Conservation (phyloP, 2,888 invertebrate species). For the Cephalotes varians region DNA sequence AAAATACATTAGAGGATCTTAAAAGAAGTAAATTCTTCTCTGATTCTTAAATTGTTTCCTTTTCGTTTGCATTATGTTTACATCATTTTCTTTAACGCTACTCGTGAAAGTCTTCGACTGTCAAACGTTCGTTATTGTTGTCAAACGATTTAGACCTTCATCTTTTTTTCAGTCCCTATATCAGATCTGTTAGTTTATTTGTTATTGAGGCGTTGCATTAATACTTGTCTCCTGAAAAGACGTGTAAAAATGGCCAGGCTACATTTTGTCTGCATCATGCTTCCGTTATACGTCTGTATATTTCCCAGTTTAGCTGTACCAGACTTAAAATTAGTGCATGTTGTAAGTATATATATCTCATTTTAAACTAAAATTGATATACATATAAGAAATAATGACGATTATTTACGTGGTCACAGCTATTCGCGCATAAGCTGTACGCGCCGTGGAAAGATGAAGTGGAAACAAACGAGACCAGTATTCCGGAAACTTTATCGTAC, state of each 20-base stretch:
- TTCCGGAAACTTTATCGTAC: slow-evolving; percentile 70
- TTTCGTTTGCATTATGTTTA: not conserved
- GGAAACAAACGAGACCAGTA: slow-evolving; percentile 35
- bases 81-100: not conserved
- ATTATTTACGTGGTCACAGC: slow-evolving; percentile 59
- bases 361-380: not conserved
- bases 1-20: not conserved
- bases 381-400: not conserved
- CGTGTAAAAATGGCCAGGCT: not conserved
- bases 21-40: not conserved
- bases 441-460: slow-evolving; percentile 66
- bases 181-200: not conserved
- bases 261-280: not conserved
- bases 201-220: not conserved
- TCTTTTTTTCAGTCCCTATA: not conserved
- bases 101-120: not conserved
- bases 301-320: slow-evolving; percentile 17
- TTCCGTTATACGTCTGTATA: not conserved
- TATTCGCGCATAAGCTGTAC: slow-evolving; percentile 76
- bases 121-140: not conserved
- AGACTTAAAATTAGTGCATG: slow-evolving; percentile 74
- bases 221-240: not conserved
- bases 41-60: not conserved
- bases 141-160: not conserved
- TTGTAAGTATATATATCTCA: slow-evolving; percentile 70